These are phyloP conservation scores for Pipistrellus nathusii DNA, from an alignment of 2,797 vertebrate genomes.

Conservation along the genomic window DNA sequence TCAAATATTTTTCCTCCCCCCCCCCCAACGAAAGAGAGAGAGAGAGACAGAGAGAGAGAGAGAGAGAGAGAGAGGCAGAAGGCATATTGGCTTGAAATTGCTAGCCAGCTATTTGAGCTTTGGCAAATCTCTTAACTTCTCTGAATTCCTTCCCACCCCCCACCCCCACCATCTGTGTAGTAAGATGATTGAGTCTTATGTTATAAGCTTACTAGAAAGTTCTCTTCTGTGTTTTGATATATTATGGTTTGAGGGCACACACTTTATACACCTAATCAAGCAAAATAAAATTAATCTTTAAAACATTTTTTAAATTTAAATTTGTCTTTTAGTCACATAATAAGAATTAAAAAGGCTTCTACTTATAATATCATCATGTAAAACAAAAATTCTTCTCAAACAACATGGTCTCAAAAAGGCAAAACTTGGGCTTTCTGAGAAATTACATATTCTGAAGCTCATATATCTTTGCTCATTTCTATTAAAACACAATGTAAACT, in stretches of 20 bases:
- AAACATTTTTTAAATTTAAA: constrained; percentile 19
- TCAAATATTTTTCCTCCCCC: not conserved
- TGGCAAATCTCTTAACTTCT: constrained; percentile 1
- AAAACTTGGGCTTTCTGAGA: not conserved
- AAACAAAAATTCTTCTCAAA: constrained; percentile 52
- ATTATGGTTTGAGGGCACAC: constrained; percentile 8
- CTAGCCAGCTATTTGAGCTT: constrained; percentile 7
- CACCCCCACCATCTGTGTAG: not conserved
- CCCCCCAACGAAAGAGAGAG: not conserved
- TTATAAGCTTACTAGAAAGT: not conserved
- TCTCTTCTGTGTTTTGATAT: not conserved
- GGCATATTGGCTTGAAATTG: not conserved
- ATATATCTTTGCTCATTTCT: not conserved
- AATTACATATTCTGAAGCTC: not conserved
- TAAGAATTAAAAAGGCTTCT: not conserved
- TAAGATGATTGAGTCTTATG: not conserved
- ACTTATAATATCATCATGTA: not conserved
- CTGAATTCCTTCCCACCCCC: not conserved
- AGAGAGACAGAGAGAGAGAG: not conserved
- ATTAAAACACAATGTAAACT: not conserved
- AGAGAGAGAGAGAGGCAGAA: not conserved
- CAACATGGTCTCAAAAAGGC: not conserved
- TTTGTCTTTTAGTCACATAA: constrained; percentile 24
- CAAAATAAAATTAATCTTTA: constrained; percentile 19
- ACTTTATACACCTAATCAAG: constrained; percentile 6